These are phyloP conservation scores for Tortricodes alternella DNA, from an alignment of 2,888 invertebrate species.

Conservation along the genomic window DNA sequence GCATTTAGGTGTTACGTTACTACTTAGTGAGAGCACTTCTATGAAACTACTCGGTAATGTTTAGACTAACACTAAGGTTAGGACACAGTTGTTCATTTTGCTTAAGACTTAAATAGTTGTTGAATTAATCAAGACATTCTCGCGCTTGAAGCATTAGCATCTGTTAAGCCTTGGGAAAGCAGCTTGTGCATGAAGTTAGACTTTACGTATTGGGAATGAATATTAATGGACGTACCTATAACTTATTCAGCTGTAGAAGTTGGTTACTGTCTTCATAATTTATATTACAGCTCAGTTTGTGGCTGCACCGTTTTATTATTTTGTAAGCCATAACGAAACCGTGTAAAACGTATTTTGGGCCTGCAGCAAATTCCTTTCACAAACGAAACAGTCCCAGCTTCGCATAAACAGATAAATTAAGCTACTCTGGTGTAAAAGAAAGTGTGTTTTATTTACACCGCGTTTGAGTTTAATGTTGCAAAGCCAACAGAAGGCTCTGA, in stretches of 20 bases:
- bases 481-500: neutral
- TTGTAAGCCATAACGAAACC: no score
- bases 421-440: neutral
- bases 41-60: constrained; percentile 9
- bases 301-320: no score
- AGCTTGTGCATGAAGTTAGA: constrained; percentile 9
- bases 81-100: neutral
- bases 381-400: no score
- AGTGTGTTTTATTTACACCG: neutral
- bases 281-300: no score
- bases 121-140: constrained; percentile 14
- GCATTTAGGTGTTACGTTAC: constrained; percentile 52
- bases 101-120: constrained; percentile 7
- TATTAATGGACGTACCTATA: neutral
- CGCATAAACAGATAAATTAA: neutral
- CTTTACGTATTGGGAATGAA: constrained; percentile 7
- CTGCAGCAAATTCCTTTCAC: no score
- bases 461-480: neutral
- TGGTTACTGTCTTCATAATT: no score
- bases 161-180: constrained; percentile 17
- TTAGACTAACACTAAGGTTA: neutral
- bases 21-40: constrained; percentile 39
- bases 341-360: no score
- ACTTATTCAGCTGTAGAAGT: neutral
- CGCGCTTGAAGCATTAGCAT: constrained; percentile 2